Conservation (phyloP, 1,140 invertebrate species). For the Agrilus planipennis region DNA sequence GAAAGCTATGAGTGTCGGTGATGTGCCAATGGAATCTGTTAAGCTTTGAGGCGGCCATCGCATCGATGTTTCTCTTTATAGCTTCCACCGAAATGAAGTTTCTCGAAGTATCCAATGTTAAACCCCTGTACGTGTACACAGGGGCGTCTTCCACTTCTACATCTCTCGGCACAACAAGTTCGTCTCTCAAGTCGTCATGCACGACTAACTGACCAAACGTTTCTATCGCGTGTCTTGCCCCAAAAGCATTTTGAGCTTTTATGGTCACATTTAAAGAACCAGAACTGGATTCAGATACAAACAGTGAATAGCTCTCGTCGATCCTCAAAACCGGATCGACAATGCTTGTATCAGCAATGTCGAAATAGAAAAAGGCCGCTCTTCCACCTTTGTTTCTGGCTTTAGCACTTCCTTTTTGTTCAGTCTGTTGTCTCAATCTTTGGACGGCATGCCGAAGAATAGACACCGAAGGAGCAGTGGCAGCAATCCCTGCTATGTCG, state of each 20-base stretch:
- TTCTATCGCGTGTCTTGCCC: slow-evolving; percentile 63
- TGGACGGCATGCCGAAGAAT: slow-evolving; percentile 35
- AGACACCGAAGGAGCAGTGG: slow-evolving; percentile 31
- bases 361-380: slow-evolving; percentile 25
- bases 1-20: slow-evolving; percentile 80
- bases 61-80: slow-evolving; percentile 64
- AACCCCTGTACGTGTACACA: slow-evolving; percentile 59
- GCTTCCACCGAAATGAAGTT: slow-evolving; percentile 56
- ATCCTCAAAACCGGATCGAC: slow-evolving; percentile 42
- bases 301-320: slow-evolving; percentile 55
- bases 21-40: slow-evolving; percentile 87
- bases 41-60: slow-evolving; percentile 67
- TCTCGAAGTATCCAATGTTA: slow-evolving; percentile 65
- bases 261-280: slow-evolving; percentile 48
- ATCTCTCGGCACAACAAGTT: slow-evolving; percentile 38
- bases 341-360: slow-evolving; percentile 23
- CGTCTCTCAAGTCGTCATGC: slow-evolving; percentile 48
- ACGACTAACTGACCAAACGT: slow-evolving; percentile 65
- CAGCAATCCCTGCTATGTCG: slow-evolving; percentile 28
- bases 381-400: slow-evolving; percentile 22
- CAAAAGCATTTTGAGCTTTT: slow-evolving; percentile 53
- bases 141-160: slow-evolving; percentile 55
- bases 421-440: slow-evolving; percentile 31
- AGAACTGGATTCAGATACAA: slow-evolving; percentile 34
- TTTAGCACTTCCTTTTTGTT: slow-evolving; percentile 15